Evolutionary conservation across 2,113 vertebrate genomes (phyloP).

Genomic region (Ariopsis seemanni): DNA sequence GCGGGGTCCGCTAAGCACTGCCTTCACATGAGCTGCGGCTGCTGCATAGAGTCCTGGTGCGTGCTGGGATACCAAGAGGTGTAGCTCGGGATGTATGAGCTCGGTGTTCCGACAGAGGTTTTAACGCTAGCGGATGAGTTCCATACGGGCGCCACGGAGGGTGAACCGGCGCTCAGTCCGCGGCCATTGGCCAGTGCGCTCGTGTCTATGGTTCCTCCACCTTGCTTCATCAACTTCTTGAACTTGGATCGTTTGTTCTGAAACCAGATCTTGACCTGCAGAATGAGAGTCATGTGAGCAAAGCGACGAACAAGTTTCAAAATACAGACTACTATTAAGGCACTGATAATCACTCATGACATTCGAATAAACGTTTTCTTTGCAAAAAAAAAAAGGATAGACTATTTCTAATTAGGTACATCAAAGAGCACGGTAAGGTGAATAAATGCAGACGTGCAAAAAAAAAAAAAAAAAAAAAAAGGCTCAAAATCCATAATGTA

Average conservation of each 20-base stretch:
- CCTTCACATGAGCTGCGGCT: conserved; percentile 95
- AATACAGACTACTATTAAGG: neutral
- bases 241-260: conserved; percentile 97
- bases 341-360: neutral
- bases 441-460: neutral
- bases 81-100: conserved; percentile 97
- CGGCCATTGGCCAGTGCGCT: conserved; percentile 86
- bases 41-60: conserved; percentile 99
- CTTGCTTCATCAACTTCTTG: conserved; percentile 95
- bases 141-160: conserved; percentile 89
- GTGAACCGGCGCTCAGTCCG: conserved; percentile 86
- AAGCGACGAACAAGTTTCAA: neutral
- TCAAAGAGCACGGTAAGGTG: too few species aligned
- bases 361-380: neutral
- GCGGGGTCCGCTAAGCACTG: conserved; percentile 55
- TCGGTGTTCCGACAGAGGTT: conserved; percentile 81
- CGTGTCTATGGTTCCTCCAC: conserved; percentile 86
- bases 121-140: conserved; percentile 88
- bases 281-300: conserved; percentile 24
- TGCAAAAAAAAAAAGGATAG: neutral
- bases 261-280: conserved; percentile 95
- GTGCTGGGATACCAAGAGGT: conserved; percentile 96
- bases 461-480: neutral
- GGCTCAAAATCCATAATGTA: too few species aligned
- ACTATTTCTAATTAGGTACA: neutral